These are phyloP conservation scores for Furnarius figulus DNA, from an alignment of 2,113 vertebrate species.

Conservation along the genomic window DNA sequence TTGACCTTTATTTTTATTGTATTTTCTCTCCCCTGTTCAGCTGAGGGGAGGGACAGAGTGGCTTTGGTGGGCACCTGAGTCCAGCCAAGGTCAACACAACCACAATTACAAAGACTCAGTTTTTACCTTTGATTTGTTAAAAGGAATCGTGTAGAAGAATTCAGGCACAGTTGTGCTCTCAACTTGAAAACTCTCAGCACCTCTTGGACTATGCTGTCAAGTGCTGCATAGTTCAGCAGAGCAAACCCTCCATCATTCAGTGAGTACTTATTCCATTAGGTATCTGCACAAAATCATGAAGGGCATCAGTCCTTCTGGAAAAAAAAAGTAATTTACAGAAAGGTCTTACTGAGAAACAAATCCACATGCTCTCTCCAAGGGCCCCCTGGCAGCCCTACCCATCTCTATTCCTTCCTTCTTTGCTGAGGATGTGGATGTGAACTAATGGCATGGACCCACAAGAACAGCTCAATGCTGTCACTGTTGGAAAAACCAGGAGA, in stretches of 20 bases:
- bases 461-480: neutral
- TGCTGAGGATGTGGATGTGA: neutral
- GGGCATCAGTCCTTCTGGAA: neutral
- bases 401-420: neutral
- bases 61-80: neutral
- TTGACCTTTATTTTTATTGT: neutral
- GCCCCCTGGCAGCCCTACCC: neutral
- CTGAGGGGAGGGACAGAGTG: neutral
- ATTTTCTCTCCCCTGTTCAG: neutral
- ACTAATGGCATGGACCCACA: neutral
- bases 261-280: neutral
- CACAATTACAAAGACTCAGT: neutral
- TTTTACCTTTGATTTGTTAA: constrained; percentile 2
- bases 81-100: neutral
- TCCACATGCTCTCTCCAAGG: neutral
- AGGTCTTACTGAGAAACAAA: neutral
- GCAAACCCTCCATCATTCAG: neutral
- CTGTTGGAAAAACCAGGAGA: neutral
- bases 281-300: neutral
- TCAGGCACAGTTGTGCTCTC: accelerated
- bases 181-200: neutral
- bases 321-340: neutral
- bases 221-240: neutral
- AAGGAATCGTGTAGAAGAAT: neutral
- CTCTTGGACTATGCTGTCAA: accelerated